Evolutionary conservation across 2,797 vertebrate species (phyloP), one percentile per base, ranked within the genome.

Genomic region (Lophotriccus pileatus): DNA sequence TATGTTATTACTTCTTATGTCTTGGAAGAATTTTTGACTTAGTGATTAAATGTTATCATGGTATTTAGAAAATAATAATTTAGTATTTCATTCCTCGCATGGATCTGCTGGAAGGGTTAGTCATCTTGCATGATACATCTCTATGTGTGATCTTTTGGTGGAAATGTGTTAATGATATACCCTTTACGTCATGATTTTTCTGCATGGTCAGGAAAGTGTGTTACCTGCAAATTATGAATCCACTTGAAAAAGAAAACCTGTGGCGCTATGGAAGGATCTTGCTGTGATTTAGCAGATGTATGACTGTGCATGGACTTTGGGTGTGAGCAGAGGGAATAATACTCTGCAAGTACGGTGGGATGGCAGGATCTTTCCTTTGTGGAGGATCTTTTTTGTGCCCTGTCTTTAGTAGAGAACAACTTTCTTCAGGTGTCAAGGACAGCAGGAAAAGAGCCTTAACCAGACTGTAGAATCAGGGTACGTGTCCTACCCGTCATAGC

Each of bases 211-310:
- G 78, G 89, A 50, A 85, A 87, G 37, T 60, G 36, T 85, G 41
- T 87, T 89, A 36, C n/a, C 78, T 89, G 46, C 43, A 75, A 77
- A 80, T 95, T 92, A 85, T 94, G 78, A 94, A 84, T 94, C 62
- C 41, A 21, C 55, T 89, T 70, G 69, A 93, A 89, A 84, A 15
- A 85, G 87, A 90, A 89, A 91, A 77, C 72, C 44, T 89, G 72
- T 83, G 86, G 88, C 19, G 58, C 49, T 69, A 10, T 64, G 55
- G 28, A 92, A 58, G 36, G 64, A 75, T 89, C 89, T 92, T 89
- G 72, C 68, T 90, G 76, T 92, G 84, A 83, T 89, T 87, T 89
- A 75, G 84, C 50, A 73, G 73, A 81, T 72, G 30, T 64, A 50
- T 39, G 41, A n/a, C 70, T 83, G 2, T 50, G 37, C 14, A 9